Conservation (phyloP, 2,888 invertebrate species). For the Anorthoa munda region DNA sequence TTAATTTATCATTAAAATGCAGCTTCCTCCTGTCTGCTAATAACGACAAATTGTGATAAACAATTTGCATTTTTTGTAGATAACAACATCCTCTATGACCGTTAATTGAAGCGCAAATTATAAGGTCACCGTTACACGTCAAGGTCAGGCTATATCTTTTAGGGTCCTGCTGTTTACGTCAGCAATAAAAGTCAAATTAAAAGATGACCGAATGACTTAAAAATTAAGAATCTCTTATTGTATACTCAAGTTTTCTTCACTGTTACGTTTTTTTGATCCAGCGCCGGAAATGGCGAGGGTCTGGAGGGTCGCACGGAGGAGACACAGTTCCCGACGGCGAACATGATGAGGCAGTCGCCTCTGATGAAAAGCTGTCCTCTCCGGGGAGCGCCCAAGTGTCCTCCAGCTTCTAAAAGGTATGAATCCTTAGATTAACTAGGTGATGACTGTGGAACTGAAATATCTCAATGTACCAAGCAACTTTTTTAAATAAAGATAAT, state of each 20-base stretch:
- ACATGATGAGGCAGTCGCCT: conserved; percentile 86
- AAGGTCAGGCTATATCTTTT: no score
- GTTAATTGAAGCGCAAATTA: background rate
- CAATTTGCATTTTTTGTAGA: conserved; percentile 3
- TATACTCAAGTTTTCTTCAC: background rate
- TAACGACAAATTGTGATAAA: conserved; percentile 18
- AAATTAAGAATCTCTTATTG: no score
- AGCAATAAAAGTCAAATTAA: no score
- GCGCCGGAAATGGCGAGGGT: conserved; percentile 83
- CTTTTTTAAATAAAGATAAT: no score
- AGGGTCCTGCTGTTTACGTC: background rate
- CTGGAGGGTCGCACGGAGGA: conserved; percentile 84
- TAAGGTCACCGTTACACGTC: no score
- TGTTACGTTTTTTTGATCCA: conserved; percentile 50
- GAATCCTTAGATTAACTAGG: background rate
- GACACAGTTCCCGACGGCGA: conserved; percentile 81
- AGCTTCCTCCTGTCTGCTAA: conserved; percentile 12
- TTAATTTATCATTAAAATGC: conserved; percentile 20
- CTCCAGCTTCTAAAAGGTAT: conserved; percentile 92
- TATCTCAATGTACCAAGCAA: no score
- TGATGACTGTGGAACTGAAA: no score
- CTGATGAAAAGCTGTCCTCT: conserved; percentile 93
- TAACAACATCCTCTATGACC: background rate
- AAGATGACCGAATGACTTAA: no score
- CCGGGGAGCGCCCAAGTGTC: conserved; percentile 92